Evolutionary conservation across 2,888 invertebrate species (phyloP).

Genomic region (Esperia sulphurella): DNA sequence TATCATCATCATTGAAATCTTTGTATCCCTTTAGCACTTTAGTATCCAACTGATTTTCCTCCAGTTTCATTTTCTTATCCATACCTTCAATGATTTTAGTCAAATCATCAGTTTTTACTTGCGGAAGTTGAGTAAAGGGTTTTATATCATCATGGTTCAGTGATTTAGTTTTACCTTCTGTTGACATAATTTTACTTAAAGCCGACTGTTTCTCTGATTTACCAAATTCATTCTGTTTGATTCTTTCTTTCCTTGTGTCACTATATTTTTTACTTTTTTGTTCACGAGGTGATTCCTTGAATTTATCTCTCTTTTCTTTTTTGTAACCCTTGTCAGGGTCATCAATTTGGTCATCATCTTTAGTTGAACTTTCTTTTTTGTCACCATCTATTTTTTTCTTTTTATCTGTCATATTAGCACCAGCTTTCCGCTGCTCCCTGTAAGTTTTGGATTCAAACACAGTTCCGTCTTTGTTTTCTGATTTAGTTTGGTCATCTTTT

Average conservation of each 20-base stretch:
- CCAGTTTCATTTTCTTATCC: constrained; percentile 63
- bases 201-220: constrained; percentile 63
- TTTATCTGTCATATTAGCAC: constrained; percentile 57
- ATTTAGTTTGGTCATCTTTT: constrained; percentile 53
- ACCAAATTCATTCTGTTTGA: constrained; percentile 48
- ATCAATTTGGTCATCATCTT: constrained; percentile 64
- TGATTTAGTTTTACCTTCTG: constrained; percentile 56
- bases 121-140: constrained; percentile 72
- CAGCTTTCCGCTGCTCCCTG: constrained; percentile 60
- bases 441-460: constrained; percentile 66
- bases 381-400: constrained; percentile 67
- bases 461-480: constrained; percentile 51
- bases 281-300: constrained; percentile 67
- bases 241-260: constrained; percentile 69
- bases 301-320: constrained; percentile 63
- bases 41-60: constrained; percentile 29
- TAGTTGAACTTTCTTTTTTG: constrained; percentile 56
- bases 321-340: constrained; percentile 52
- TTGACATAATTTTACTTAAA: constrained; percentile 55
- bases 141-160: constrained; percentile 68
- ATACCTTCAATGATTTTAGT: constrained; percentile 66
- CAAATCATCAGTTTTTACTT: constrained; percentile 72
- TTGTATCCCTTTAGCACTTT: background rate
- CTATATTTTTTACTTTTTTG: constrained; percentile 72
- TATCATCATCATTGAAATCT: constrained; percentile 38